Conservation (phyloP, 1,140 invertebrate species). For the Drosophila ananassae region DNA sequence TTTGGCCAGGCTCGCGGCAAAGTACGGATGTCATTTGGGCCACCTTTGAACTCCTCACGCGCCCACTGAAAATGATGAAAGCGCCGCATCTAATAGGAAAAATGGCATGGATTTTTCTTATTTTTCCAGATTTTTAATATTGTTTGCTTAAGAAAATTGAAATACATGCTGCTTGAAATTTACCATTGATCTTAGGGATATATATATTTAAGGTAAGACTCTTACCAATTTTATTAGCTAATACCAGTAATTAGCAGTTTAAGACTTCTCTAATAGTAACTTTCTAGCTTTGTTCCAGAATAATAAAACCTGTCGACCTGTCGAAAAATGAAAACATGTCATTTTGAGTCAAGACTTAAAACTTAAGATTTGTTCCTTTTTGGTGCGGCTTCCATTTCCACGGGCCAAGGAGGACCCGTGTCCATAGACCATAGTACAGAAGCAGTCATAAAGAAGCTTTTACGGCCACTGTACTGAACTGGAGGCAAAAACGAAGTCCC, state of each 20-base stretch:
- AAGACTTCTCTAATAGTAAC: too few relatives aligned
- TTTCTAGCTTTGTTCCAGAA: neutral
- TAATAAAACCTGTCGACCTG: neutral
- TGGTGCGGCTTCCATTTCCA: slow-evolving; percentile 11
- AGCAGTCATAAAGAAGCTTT: slow-evolving; percentile 75
- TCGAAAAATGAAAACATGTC: slow-evolving; percentile 23
- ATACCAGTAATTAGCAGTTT: neutral
- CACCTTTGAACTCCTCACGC: slow-evolving; percentile 72
- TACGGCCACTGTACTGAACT: slow-evolving; percentile 60
- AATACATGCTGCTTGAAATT: slow-evolving; percentile 12
- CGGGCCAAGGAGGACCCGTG: slow-evolving; percentile 10
- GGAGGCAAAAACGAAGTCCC: slow-evolving; percentile 51
- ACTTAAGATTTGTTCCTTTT: slow-evolving; percentile 45
- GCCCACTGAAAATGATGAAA: slow-evolving; percentile 49
- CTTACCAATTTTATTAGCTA: neutral
- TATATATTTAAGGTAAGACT: too few relatives aligned
- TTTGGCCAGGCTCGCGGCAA: slow-evolving; percentile 20
- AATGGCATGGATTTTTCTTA: slow-evolving; percentile 24
- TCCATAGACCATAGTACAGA: slow-evolving; percentile 48
- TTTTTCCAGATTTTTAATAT: slow-evolving; percentile 7
- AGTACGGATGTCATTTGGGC: slow-evolving; percentile 52
- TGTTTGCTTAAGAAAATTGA: slow-evolving; percentile 45
- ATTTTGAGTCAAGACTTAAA: slow-evolving; percentile 35
- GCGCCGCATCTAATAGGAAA: slow-evolving; percentile 56
- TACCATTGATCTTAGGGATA: neutral